phyloP scores from a whole-genome alignment of 2,888 invertebrate species.

The Phasia obesa region DNA sequence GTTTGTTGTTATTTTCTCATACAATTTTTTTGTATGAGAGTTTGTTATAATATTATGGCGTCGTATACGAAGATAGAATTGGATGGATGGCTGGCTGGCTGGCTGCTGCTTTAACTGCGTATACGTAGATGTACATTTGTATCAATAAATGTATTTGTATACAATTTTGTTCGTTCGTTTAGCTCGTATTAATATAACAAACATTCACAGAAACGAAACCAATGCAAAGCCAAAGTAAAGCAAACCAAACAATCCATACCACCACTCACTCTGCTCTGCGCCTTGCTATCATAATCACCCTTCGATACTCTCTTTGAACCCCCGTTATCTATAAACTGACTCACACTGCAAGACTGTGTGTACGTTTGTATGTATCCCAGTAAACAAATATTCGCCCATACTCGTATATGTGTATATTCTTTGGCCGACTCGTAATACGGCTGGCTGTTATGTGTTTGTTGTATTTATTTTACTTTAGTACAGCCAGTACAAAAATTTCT shows the following conservation, averaged over 20 bases:
- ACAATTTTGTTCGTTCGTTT: constrained; percentile 57
- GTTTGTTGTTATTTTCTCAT: constrained; percentile 53
- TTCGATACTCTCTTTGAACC: constrained; percentile 39
- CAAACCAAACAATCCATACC: constrained; percentile 38
- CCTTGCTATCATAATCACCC: constrained; percentile 43
- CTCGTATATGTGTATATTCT: constrained; percentile 8
- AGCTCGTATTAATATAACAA: constrained; percentile 54
- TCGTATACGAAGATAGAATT: constrained; percentile 54
- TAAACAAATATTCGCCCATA: constrained; percentile 24
- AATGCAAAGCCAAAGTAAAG: constrained; percentile 52
- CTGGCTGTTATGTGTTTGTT: constrained; percentile 29
- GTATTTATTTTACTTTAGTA: constrained; percentile 63
- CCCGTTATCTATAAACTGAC: constrained; percentile 36
- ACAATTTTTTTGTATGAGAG: constrained; percentile 60
- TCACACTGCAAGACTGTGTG: constrained; percentile 11
- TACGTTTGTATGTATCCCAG: constrained; percentile 5
- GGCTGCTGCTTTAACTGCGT: constrained; percentile 59
- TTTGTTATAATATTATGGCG: constrained; percentile 63
- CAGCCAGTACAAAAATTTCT: constrained; percentile 68
- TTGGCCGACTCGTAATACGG: constrained; percentile 2
- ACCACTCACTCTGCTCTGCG: constrained; percentile 24
- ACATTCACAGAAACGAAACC: constrained; percentile 34
- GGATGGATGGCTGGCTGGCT: constrained; percentile 59
- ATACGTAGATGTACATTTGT: constrained; percentile 52
- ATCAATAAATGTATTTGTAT: constrained; percentile 23